A percentile compares a stretch with the other conserved stretches of the same genome.
Evolutionary conservation across 2,888 invertebrate genomes (phyloP).

Genomic region (Proisotoma minuta): DNA sequence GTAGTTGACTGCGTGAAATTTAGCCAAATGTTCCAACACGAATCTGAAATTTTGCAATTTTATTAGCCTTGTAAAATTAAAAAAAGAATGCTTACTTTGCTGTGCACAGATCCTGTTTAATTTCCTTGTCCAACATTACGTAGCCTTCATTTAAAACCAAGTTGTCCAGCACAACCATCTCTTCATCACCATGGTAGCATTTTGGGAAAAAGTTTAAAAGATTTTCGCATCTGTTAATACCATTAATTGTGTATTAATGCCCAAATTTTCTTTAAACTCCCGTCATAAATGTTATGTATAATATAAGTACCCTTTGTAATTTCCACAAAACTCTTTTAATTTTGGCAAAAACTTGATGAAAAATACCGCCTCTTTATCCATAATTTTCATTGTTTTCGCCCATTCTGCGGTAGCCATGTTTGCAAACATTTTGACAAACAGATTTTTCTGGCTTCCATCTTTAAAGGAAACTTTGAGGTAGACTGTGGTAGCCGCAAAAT

Average conservation of each 20-base stretch:
- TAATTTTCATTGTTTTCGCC: constrained; percentile 12
- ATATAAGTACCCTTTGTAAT: constrained; percentile 18
- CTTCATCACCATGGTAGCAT: constrained; percentile 24
- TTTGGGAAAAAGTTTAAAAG: constrained; percentile 26
- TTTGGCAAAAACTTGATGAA: constrained; percentile 22
- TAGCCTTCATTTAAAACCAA: constrained; percentile 22
- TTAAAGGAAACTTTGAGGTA: constrained; percentile 26
- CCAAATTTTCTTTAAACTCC: neutral
- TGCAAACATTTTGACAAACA: constrained; percentile 27
- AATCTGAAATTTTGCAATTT: constrained; percentile 12
- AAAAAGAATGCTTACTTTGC: constrained; percentile 16
- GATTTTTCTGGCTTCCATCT: constrained; percentile 17
- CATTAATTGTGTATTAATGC: neutral
- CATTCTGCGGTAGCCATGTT: constrained; percentile 5
- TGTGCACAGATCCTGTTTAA: constrained; percentile 20
- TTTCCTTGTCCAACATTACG: constrained; percentile 18
- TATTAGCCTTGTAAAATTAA: neutral
- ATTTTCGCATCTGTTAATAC: constrained; percentile 7
- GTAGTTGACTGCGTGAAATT: constrained; percentile 25
- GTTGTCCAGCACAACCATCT: constrained; percentile 28
- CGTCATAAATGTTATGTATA: constrained; percentile 1
- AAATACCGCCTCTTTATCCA: constrained; percentile 32
- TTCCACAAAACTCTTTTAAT: constrained; percentile 21
- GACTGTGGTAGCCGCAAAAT: constrained; percentile 14
- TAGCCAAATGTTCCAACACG: constrained; percentile 25